Base-by-base conservation (phyloP, 2,113 vertebrate genomes). In the Ctenomys sociabilis region DNA sequence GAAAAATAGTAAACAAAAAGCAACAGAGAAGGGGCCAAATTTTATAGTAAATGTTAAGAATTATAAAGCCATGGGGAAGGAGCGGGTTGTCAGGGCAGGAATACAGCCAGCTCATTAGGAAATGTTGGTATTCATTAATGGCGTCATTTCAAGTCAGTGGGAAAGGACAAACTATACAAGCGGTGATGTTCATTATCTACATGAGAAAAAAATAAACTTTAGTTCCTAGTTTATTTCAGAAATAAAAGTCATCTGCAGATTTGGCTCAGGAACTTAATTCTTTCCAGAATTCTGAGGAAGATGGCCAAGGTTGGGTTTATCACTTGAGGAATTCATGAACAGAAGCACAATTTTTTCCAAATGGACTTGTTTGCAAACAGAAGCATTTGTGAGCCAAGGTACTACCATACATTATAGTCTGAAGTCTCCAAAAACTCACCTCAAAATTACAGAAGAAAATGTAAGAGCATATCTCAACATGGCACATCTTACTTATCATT, bases 131-230 rank as follows among this genome's bases (percentile, higher is more conserved):
- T 12, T 45, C 19, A 6, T 63, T 84, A 85, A 90, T 49, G 4
- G 54, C 87, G 26, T 45, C 7, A 87, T 72, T 94, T 94, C 26
- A 80, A 75, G 40, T 70, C 57, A 5, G n/a, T 73, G 16, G 1
- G 64, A 3, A 63, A 77, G 17, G 90, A 95, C 77, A 92, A 96
- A 87, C 17, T 54, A 80, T 40, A 59, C 5, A 59, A 83, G 90
- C 77, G 84, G 40, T 1, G 85, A 40, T 64, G 24, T n/a, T 72
- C n/a, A 2, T 4, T 78, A 61, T 35, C 5, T 12, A 52, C 22
- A 68, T 43, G 43, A 85, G 37, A 82, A 94, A 97, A 26, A n/a
- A 84, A 57, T 64, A 91, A 66, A 90, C 66, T 49, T 86, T 45
- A 32, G 16, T 6, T 30, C 30, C 30, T 75, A 64, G 45, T 88